Evolutionary conservation across 2,113 vertebrate genomes (phyloP).

Genomic region (Lophochroa leadbeateri): DNA sequence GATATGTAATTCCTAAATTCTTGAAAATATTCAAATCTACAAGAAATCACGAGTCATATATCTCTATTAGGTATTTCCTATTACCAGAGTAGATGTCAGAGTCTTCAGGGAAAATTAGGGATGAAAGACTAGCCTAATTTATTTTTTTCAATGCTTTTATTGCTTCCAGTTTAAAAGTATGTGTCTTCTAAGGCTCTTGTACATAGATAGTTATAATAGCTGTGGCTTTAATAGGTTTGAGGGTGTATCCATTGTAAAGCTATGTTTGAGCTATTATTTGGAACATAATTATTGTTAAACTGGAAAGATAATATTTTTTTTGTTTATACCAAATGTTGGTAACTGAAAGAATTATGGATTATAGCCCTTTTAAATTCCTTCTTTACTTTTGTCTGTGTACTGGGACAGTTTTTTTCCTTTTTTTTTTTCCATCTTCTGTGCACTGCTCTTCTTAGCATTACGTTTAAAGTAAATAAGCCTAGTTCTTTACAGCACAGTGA

Average conservation of each 20-base stretch:
- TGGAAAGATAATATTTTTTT: not conserved
- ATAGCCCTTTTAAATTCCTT: not conserved
- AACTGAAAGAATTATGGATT: not conserved
- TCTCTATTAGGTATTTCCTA: not conserved
- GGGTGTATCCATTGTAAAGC: not conserved
- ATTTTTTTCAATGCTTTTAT: not conserved
- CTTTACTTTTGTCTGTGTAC: not conserved
- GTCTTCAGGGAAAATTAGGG: not conserved
- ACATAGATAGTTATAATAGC: not conserved
- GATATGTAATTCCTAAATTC: not conserved
- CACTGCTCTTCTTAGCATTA: not conserved
- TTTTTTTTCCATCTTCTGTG: not conserved
- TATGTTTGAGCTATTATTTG: not conserved
- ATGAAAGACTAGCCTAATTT: not conserved
- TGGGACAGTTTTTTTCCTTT: not conserved
- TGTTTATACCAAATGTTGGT: not conserved
- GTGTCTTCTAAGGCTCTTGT: not conserved
- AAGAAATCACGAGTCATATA: not conserved
- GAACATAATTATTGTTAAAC: not conserved
- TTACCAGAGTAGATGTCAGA: not conserved
- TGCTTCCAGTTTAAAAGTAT: not conserved
- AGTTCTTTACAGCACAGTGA: not conserved
- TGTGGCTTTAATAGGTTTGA: not conserved
- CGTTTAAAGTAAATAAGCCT: not conserved
- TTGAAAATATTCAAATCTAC: not conserved